phyloP scores from a whole-genome alignment of 2,113 vertebrate species.

The Merops nubicus region DNA sequence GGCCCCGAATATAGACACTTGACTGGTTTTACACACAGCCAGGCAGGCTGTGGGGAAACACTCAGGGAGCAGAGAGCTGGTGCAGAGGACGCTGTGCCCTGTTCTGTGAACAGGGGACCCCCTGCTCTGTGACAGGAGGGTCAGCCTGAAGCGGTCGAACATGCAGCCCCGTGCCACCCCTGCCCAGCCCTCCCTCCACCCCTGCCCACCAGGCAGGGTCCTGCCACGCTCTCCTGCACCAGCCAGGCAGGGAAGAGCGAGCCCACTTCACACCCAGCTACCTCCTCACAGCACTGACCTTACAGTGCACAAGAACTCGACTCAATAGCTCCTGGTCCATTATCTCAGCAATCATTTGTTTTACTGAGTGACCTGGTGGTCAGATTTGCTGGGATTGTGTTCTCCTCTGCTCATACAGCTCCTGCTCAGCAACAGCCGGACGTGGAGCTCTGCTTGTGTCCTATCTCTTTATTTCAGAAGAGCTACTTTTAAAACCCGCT shows the following conservation, averaged over 20 bases:
- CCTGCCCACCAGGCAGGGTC: neutral
- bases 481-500: neutral
- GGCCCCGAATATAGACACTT: neutral
- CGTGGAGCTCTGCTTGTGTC: neutral
- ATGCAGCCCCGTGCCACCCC: neutral
- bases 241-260: neutral
- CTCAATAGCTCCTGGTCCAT: neutral
- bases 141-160: rapidly evolving
- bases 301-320: neutral
- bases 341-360: neutral
- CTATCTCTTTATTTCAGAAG: neutral
- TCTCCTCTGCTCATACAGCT: neutral
- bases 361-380: neutral
- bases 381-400: neutral
- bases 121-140: neutral
- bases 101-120: too few relatives aligned
- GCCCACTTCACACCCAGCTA: neutral
- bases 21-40: neutral
- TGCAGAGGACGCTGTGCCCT: neutral
- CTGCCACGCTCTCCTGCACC: neutral
- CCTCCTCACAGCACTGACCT: neutral
- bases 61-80: neutral
- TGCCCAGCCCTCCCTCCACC: too few relatives aligned
- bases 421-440: neutral
- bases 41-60: neutral